phyloP scores from a whole-genome alignment of 2,797 vertebrate species.

The Naso thynnoides region DNA sequence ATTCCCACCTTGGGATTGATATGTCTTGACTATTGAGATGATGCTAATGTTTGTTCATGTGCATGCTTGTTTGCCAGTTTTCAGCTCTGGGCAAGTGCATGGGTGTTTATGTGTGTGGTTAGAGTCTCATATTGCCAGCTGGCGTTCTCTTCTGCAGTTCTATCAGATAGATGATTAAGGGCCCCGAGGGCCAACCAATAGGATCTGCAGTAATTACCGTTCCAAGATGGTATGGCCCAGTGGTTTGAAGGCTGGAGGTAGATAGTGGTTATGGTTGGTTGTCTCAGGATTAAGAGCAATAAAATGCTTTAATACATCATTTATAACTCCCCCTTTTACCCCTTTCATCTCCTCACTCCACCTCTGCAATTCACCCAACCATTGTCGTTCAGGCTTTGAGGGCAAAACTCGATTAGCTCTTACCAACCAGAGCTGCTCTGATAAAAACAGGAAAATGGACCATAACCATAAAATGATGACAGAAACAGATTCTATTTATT shows the following conservation, averaged over 20 bases:
- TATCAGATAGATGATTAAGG: constrained; percentile 75
- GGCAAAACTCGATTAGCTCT: constrained; percentile 65
- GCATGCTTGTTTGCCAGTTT: constrained; percentile 17
- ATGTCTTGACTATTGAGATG: neutral
- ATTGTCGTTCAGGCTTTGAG: constrained; percentile 45
- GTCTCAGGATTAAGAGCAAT: constrained; percentile 74
- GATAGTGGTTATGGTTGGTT: constrained; percentile 70
- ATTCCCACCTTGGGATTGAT: neutral
- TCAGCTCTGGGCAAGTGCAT: constrained; percentile 10
- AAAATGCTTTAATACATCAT: constrained; percentile 65
- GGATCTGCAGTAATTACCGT: constrained; percentile 77
- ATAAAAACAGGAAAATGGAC: constrained; percentile 70
- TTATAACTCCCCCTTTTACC: constrained; percentile 42
- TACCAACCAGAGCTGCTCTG: constrained; percentile 55
- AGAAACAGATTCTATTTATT: constrained; percentile 63
- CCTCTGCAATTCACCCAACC: constrained; percentile 57
- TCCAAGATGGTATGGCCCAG: constrained; percentile 59
- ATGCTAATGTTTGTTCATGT: neutral
- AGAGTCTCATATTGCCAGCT: constrained; percentile 53
- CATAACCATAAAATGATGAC: constrained; percentile 68
- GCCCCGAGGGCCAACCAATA: constrained; percentile 68
- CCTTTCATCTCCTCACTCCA: constrained; percentile 31
- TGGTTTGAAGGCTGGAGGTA: constrained; percentile 60
- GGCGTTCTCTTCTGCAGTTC: constrained; percentile 51
- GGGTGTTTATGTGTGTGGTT: constrained; percentile 8